phyloP scores from a whole-genome alignment of 2,113 vertebrate species.

The Platichthys stellatus region DNA sequence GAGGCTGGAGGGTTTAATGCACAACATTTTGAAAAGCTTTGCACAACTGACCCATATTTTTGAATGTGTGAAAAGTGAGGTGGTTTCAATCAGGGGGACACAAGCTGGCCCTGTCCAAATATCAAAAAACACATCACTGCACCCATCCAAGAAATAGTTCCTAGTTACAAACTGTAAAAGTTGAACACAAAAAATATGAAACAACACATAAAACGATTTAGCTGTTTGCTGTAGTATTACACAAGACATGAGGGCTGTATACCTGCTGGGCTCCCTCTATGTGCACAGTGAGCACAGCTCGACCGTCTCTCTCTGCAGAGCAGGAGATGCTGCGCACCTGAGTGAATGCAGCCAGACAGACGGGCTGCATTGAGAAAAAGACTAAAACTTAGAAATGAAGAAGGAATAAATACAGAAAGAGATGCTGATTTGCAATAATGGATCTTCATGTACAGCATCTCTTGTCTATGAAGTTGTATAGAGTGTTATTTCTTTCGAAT shows the following conservation, averaged over 20 bases:
- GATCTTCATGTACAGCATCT: neutral
- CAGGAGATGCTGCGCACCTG: slow-evolving; percentile 88
- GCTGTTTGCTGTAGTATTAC: too few relatives aligned
- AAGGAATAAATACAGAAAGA: neutral
- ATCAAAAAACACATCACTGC: neutral
- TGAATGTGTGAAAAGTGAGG: neutral
- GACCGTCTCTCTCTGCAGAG: slow-evolving; percentile 79
- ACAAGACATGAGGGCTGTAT: neutral
- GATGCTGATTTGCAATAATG: neutral
- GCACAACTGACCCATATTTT: too few relatives aligned
- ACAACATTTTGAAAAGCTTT: neutral
- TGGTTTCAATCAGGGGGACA: neutral
- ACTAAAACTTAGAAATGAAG: neutral
- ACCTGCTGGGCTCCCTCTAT: slow-evolving; percentile 89
- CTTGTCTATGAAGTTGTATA: neutral
- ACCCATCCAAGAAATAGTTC: neutral
- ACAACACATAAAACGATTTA: neutral
- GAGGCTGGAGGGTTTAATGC: slow-evolving; percentile 70
- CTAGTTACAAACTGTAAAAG: too few relatives aligned
- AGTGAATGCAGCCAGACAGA: slow-evolving; percentile 87
- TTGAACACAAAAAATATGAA: neutral
- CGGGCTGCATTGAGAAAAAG: slow-evolving; percentile 78
- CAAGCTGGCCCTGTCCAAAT: too few relatives aligned
- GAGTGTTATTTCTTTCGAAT: too few relatives aligned
- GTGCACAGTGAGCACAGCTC: slow-evolving; percentile 84